Base-by-base conservation (phyloP, 1,140 invertebrate species). In the Lasioglossum baleicum region DNA sequence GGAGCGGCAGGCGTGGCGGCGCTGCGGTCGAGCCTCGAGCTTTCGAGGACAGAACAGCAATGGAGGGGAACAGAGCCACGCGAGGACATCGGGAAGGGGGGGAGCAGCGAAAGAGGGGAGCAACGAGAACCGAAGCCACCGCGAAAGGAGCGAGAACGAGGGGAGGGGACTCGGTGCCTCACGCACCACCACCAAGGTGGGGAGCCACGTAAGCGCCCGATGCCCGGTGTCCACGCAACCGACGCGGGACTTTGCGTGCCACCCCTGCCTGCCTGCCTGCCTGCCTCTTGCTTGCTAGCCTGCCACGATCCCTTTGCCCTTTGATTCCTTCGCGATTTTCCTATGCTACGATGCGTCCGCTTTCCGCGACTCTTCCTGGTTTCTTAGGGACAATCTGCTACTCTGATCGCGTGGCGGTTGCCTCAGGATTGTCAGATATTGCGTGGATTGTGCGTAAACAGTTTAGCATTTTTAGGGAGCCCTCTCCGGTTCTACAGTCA, bases 161-260 rank as follows among this genome's bases (percentile, higher is more conserved):
- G 20, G 56, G 72, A 70, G 61, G 75, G 56, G 63, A 78, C 15
- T 48, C 44, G 78, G 81, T 79, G 78, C 71, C 79, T 71, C 81
- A 81, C 78, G 71, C 74, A 60, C 69, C 64, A 15, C 58, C 44
- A 58, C 31, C 65, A 71, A 64, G 80, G 71, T 69, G 74, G 83
- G 74, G 75, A 77, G 78, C 88, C 80, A 88, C 88, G 87, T 88
- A 90, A 90, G 86, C 75, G 83, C 67, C 76, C 87, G 80, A 83
- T 87, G 83, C 84, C 75, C 83, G 75, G 63, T 87, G 83, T 87
- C 83, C 86, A 87, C 90, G 83, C 86, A 87, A 77, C 84, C 80
- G 81, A 83, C 77, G 70, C 78, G 80, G 53, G 75, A 81, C 82
- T 80, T 75, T 78, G 80, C 73, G 75, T 84, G 75, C 85, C 81